These are phyloP conservation scores for Cnemophilus loriae DNA, from an alignment of 2,113 vertebrate species.

Conservation along the genomic window DNA sequence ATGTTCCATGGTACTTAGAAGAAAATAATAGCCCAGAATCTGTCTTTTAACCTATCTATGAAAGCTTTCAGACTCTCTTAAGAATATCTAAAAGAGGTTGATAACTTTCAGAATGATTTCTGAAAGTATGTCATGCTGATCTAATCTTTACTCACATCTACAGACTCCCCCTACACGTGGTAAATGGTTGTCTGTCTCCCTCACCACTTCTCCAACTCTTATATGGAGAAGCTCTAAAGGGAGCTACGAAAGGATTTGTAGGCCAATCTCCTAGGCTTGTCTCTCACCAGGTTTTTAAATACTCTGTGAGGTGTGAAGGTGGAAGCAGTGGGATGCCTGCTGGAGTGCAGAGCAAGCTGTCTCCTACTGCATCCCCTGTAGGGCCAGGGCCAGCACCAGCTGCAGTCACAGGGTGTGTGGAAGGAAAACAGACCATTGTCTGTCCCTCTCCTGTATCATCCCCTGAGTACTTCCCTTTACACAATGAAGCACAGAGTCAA, in stretches of 20 bases:
- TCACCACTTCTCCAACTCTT: neutral
- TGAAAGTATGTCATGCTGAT: neutral
- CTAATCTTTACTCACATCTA: neutral
- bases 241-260: neutral
- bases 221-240: neutral
- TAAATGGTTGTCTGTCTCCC: neutral
- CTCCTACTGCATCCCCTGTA: neutral
- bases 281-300: neutral
- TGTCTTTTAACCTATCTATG: neutral
- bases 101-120: neutral
- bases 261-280: neutral
- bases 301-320: neutral
- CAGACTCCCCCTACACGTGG: rapidly evolving
- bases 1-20: neutral
- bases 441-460: neutral
- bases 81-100: neutral
- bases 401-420: neutral
- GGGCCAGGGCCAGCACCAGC: neutral
- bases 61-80: neutral
- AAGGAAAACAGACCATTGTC: neutral
- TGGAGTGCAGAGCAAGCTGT: neutral
- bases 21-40: neutral
- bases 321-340: neutral
- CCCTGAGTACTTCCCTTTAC: neutral
- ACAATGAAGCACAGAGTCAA: neutral